A percentile compares a stretch with the other conserved stretches of the same genome.
These are phyloP conservation scores for Tiaroga cobitis DNA, from an alignment of 2,797 vertebrate genomes.

Conservation along the genomic window DNA sequence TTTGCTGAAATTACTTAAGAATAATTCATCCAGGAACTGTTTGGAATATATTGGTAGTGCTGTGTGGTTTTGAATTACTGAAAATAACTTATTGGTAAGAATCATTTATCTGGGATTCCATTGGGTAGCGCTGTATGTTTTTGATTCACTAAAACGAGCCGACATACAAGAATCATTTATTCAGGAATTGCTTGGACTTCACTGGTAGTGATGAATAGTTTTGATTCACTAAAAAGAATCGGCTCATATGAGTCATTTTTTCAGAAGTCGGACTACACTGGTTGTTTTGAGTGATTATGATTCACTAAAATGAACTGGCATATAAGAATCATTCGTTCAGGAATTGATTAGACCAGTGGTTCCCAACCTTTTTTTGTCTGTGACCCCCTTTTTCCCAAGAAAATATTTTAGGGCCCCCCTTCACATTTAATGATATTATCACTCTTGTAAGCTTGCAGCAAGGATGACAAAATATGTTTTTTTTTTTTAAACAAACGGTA, in stretches of 20 bases:
- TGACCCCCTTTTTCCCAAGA: no score
- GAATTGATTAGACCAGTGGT: background rate
- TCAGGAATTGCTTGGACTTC: background rate
- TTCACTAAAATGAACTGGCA: background rate
- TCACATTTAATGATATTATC: no score
- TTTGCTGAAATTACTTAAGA: background rate
- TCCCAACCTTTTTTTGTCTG: no score
- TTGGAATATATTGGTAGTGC: background rate
- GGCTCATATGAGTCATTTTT: background rate
- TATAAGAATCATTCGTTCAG: background rate
- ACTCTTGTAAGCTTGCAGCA: no score
- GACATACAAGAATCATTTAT: background rate
- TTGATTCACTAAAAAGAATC: background rate
- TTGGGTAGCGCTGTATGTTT: background rate
- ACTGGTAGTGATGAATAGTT: background rate
- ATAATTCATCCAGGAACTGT: background rate
- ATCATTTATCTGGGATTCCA: background rate
- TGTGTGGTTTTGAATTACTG: background rate
- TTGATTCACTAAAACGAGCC: background rate
- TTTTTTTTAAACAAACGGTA: no score
- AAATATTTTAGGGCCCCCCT: no score
- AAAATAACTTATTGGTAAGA: background rate
- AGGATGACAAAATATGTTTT: no score
- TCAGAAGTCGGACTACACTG: background rate
- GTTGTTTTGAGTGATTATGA: background rate